phyloP scores from a whole-genome alignment of 1,140 invertebrate species.

The Megalonaias nervosa region DNA sequence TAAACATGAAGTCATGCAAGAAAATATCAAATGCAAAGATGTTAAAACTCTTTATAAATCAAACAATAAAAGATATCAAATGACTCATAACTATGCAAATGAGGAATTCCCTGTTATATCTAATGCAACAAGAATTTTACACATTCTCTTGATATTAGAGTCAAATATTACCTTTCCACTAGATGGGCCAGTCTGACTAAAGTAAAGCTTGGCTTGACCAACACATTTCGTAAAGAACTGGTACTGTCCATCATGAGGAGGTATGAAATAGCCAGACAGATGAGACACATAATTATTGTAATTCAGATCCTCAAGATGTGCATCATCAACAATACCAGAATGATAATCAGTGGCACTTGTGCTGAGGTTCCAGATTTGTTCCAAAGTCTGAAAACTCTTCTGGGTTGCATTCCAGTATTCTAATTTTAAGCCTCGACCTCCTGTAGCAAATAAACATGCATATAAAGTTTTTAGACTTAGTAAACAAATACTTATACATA shows the following conservation, averaged over 20 bases:
- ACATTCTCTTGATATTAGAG: too few relatives aligned
- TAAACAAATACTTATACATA: too few relatives aligned
- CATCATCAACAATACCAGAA: constrained; percentile 11
- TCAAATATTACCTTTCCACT: too few relatives aligned
- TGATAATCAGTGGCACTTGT: constrained; percentile 9
- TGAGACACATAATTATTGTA: constrained; percentile 7
- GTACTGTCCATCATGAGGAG: constrained; percentile 31
- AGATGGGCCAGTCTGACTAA: too few relatives aligned
- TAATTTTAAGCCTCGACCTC: constrained; percentile 26
- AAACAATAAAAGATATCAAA: too few relatives aligned
- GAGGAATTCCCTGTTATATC: too few relatives aligned
- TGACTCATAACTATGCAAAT: too few relatives aligned
- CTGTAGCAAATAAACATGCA: neutral
- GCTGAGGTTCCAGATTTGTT: constrained; percentile 8
- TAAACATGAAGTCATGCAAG: too few relatives aligned
- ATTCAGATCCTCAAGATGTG: constrained; percentile 7
- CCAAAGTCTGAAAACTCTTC: neutral
- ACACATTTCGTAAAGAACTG: constrained; percentile 11
- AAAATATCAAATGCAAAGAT: too few relatives aligned
- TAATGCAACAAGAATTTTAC: too few relatives aligned
- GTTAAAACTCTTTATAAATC: too few relatives aligned
- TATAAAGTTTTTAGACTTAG: too few relatives aligned
- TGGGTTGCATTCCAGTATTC: constrained; percentile 26
- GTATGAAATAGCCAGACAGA: constrained; percentile 22
- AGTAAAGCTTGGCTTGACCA: constrained; percentile 13